phyloP scores from a whole-genome alignment of 2,797 vertebrate genomes.

The Dermochelys coriacea region DNA sequence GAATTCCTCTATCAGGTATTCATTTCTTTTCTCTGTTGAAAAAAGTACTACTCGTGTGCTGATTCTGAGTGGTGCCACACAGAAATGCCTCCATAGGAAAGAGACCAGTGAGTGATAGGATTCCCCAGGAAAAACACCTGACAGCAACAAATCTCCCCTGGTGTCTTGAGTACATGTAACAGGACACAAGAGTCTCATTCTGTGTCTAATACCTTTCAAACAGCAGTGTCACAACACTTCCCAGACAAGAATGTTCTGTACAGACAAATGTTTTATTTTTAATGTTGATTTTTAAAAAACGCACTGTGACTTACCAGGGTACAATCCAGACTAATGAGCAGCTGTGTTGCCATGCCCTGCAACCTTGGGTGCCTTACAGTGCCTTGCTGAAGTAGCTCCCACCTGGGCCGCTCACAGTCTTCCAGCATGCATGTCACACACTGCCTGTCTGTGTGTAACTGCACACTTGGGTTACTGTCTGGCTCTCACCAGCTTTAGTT shows the following conservation, averaged over 20 bases:
- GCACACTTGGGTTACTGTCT: neutral
- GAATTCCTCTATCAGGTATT: neutral
- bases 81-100: neutral
- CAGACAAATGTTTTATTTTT: neutral
- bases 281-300: slow-evolving; percentile 17
- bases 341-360: neutral
- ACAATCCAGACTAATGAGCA: neutral
- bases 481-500: neutral
- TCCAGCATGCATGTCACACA: neutral
- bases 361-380: neutral
- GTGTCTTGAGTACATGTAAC: neutral
- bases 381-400: neutral
- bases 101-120: neutral
- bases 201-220: neutral
- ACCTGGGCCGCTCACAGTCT: neutral
- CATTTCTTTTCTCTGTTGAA: neutral
- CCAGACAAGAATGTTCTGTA: neutral
- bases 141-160: neutral
- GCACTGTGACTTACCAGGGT: neutral
- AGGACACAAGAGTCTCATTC: neutral
- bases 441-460: neutral
- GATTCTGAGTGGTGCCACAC: rapidly evolving
- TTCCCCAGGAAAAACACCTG: neutral
- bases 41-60: neutral
- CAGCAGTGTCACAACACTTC: neutral